phyloP scores from a whole-genome alignment of 2,113 vertebrate species.

The Plecturocebus donacophilus region DNA sequence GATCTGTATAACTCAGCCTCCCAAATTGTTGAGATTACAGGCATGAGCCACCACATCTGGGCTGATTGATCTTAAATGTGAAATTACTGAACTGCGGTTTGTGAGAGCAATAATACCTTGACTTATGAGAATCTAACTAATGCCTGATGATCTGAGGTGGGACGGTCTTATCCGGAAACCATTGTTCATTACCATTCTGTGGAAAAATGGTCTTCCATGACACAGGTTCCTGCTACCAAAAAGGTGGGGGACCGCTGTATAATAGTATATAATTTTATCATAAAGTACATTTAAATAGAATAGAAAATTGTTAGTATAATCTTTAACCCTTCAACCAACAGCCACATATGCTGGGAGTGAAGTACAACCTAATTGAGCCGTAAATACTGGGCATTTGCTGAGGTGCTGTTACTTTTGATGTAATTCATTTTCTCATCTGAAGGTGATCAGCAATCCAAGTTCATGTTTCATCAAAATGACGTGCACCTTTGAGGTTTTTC shows the following conservation, averaged over 20 bases:
- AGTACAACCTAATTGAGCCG: background rate
- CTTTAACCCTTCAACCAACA: conserved; percentile 36
- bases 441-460: background rate
- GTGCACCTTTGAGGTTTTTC: background rate
- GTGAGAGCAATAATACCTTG: background rate
- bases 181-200: too few relatives aligned
- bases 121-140: too few relatives aligned
- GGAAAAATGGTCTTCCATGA: too few relatives aligned
- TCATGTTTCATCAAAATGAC: conserved; percentile 25
- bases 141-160: too few relatives aligned
- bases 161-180: too few relatives aligned
- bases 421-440: conserved; percentile 37
- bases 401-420: background rate
- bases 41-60: too few relatives aligned
- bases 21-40: too few relatives aligned
- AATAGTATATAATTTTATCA: background rate
- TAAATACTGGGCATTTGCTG: background rate
- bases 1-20: too few relatives aligned
- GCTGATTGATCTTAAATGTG: background rate
- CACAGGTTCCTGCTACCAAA: too few relatives aligned
- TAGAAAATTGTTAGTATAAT: background rate
- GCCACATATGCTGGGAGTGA: background rate
- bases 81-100: background rate
- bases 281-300: background rate
- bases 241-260: background rate